Evolutionary conservation across 2,113 vertebrate species (phyloP).

Genomic region (Psephotus haematonotus): DNA sequence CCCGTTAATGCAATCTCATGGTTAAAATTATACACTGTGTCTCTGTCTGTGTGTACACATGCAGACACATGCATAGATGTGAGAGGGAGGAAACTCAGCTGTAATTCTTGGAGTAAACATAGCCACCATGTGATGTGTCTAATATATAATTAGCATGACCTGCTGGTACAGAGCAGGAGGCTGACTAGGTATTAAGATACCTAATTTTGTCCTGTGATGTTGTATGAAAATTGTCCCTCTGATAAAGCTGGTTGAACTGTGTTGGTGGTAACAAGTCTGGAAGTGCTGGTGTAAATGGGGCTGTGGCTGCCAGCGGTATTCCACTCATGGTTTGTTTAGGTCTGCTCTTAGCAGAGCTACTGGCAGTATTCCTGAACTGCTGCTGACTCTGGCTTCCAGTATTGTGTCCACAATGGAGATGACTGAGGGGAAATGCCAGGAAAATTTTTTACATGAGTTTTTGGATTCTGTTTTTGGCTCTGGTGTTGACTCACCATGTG

Average conservation of each 20-base stretch:
- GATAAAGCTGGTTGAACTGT: neutral
- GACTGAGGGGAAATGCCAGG: slow-evolving; percentile 51
- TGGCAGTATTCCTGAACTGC: slow-evolving; percentile 31
- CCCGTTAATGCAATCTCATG: neutral
- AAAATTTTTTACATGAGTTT: slow-evolving; percentile 48
- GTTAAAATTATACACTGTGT: neutral
- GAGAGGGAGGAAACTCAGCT: slow-evolving; percentile 14
- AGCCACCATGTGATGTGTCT: slow-evolving; percentile 32
- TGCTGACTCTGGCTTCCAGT: slow-evolving; percentile 28
- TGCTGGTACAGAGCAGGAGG: slow-evolving; percentile 27
- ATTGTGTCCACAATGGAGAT: neutral
- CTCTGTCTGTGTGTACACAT: neutral
- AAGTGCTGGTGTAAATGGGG: neutral
- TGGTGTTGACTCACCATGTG: neutral
- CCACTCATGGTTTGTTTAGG: neutral
- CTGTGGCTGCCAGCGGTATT: neutral
- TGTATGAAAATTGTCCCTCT: neutral
- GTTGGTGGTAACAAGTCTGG: neutral
- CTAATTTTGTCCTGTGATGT: neutral
- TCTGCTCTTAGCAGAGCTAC: neutral
- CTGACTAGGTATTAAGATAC: neutral
- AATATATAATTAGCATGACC: slow-evolving; percentile 63
- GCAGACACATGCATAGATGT: neutral
- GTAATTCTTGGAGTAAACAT: slow-evolving; percentile 55
- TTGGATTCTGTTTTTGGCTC: slow-evolving; percentile 49